Conservation (phyloP, 1,140 invertebrate genomes). For the Trichomalopsis sarcophagae region DNA sequence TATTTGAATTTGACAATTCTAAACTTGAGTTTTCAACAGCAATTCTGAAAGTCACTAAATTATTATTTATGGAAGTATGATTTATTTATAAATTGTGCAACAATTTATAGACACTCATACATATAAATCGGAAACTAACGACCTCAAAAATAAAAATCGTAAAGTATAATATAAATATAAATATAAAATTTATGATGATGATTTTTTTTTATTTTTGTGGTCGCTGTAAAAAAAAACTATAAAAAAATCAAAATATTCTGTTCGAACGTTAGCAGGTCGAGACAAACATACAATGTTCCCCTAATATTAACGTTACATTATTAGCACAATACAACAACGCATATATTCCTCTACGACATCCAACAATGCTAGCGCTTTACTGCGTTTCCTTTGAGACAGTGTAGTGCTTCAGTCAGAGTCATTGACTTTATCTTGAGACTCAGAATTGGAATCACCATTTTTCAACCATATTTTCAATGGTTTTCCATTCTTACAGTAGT, state of each 20-base stretch:
- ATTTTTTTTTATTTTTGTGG: neutral
- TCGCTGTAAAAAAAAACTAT: too few species aligned
- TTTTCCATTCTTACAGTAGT: constrained; percentile 54
- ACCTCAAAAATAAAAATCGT: neutral
- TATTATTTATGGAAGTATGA: neutral
- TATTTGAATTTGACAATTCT: neutral
- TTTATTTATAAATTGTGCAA: neutral
- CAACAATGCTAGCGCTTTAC: neutral
- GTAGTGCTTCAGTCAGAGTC: neutral
- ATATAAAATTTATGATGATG: neutral
- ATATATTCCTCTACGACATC: constrained; percentile 1
- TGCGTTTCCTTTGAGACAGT: neutral
- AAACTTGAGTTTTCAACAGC: neutral
- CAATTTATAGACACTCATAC: neutral
- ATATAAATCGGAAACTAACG: neutral
- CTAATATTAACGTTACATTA: neutral
- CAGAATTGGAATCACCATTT: neutral
- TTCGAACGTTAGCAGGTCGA: neutral
- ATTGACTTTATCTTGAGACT: constrained; percentile 3
- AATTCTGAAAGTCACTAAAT: neutral
- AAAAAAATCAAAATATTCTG: neutral
- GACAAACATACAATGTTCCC: neutral
- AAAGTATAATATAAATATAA: neutral
- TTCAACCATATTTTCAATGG: constrained; percentile 55
- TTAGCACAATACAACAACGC: neutral